A percentile compares a stretch with the other conserved stretches of the same genome.
Evolutionary conservation across 2,888 invertebrate species (phyloP).

Genomic region (Heliconius charithonia): DNA sequence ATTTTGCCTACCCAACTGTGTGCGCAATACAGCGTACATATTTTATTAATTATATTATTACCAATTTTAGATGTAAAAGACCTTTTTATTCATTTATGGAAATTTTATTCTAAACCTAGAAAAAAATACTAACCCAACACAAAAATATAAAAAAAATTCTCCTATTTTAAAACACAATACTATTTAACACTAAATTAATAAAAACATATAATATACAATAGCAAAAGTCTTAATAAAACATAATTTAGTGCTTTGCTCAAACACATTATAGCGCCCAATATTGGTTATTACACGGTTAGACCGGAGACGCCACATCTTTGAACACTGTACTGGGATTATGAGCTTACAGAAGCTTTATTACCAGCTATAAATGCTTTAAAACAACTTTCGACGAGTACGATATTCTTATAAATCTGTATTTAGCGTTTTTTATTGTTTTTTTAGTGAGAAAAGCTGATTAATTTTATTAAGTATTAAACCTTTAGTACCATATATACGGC

Average conservation of each 20-base stretch:
- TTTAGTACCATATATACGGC: no score
- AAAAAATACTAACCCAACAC: no score
- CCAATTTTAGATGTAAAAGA: no score
- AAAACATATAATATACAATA: neutral
- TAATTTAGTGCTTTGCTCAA: constrained; percentile 27
- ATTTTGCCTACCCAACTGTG: no score
- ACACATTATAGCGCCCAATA: constrained; percentile 25
- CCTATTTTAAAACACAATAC: neutral
- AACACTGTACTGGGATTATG: constrained; percentile 32
- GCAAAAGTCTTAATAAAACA: constrained; percentile 26
- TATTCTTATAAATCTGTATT: neutral
- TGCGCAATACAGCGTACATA: no score
- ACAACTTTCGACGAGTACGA: constrained; percentile 9
- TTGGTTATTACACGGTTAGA: constrained; percentile 27
- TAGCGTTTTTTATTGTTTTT: neutral
- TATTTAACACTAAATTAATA: neutral
- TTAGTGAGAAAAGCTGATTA: neutral
- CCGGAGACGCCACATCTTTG: constrained; percentile 32
- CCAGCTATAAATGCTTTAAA: constrained; percentile 9
- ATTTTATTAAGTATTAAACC: neutral
- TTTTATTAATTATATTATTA: no score
- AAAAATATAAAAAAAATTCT: no score
- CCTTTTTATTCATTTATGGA: no score
- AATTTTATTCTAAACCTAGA: no score
- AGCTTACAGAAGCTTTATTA: constrained; percentile 33